phyloP scores from a whole-genome alignment of 2,113 vertebrate genomes.

The Tichodroma muraria region DNA sequence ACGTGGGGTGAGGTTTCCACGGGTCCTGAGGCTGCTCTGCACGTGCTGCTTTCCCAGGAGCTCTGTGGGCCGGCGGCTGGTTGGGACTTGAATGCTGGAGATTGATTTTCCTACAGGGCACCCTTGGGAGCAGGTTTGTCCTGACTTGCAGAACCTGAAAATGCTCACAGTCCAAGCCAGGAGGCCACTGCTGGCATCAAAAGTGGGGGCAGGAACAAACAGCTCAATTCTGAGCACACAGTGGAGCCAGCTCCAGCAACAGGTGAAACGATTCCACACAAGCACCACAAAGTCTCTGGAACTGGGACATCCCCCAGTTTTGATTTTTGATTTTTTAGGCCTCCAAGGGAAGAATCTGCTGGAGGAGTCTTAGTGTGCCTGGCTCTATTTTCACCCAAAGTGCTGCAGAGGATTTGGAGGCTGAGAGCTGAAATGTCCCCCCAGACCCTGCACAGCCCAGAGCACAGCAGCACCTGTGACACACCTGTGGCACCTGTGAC shows the following conservation, averaged over 20 bases:
- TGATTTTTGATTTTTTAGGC: neutral
- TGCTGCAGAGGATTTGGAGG: neutral
- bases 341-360: neutral
- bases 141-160: slow-evolving; percentile 1
- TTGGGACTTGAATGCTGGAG: neutral
- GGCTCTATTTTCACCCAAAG: neutral
- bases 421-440: rapidly evolving
- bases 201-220: neutral
- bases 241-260: rapidly evolving
- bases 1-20: rapidly evolving
- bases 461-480: neutral
- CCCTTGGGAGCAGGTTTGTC: neutral
- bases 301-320: rapidly evolving
- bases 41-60: neutral
- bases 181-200: neutral
- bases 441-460: rapidly evolving
- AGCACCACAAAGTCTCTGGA: neutral
- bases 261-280: neutral
- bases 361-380: neutral
- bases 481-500: too few species aligned
- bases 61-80: neutral
- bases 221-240: rapidly evolving
- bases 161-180: neutral
- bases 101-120: neutral
- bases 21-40: neutral